Base-by-base conservation (phyloP, 2,113 vertebrate species). In the Menidia beryllina region DNA sequence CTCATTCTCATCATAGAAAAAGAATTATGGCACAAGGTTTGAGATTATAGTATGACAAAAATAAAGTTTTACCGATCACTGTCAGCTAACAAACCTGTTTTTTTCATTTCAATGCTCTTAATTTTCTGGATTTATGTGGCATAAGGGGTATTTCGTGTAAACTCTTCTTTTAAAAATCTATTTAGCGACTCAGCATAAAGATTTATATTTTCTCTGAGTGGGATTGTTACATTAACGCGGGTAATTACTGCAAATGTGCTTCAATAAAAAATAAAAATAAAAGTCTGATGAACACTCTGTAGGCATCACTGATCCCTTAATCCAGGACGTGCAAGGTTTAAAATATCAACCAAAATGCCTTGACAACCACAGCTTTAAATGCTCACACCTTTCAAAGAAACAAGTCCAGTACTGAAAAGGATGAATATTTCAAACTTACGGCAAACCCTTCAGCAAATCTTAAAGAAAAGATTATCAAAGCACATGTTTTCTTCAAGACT, bases 171-270 rank as follows among this genome's bases (percentile, higher is more conserved):
- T n/a, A n/a, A n/a, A n/a, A 45, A 58, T 78, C 58, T 27, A 19
- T 70, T 77, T 41, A 81, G 72, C 75, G 77, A 81, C 84, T 79
- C 61, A 59, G 27, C 56, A 53, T 26, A 56, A 24, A 68, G 25
- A 82, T 63, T 50, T 69, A 51, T 77, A 45, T 50, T 66, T 70
- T 59, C 36, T 49, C 23, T 53, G 10, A 36, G 34, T 36, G 10
- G 66, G 43, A 84, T 23, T 38, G 25, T 27, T 47, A 55, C 49
- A 53, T 63, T 52, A 60, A 26, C 17, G 23, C 25, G 57, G 34
- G 43, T 54, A 47, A 23, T 45, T 47, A 54, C 5, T 67, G 20
- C 54, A 66, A 53, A 52, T 7, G 8, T 21, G n/a, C 39, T 71
- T 69, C 26, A 25, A 50, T 69, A 20, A 59, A 50, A 51, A n/a